Evolutionary conservation across 2,797 vertebrate genomes (phyloP).

Genomic region (Enteromius anoplus): DNA sequence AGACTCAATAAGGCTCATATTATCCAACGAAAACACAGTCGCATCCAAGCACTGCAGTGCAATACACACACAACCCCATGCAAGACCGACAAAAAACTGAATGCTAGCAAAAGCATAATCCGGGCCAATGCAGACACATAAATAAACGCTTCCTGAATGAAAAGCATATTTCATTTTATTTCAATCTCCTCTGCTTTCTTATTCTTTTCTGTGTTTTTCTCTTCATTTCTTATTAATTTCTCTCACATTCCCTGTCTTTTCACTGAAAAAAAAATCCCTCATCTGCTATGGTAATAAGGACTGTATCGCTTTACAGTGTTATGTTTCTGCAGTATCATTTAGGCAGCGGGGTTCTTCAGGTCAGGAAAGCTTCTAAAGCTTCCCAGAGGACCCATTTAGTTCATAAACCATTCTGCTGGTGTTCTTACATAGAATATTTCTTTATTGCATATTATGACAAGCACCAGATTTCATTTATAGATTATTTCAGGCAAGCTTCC

Average conservation of each 20-base stretch:
- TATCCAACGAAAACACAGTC: slow-evolving; percentile 40
- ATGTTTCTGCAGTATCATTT: slow-evolving; percentile 4
- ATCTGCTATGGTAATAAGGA: slow-evolving; percentile 41
- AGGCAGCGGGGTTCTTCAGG: neutral
- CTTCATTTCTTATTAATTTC: slow-evolving; percentile 10
- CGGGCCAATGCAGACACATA: slow-evolving; percentile 39
- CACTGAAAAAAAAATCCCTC: neutral
- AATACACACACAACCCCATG: slow-evolving; percentile 40
- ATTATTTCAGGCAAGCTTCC: slow-evolving; percentile 54
- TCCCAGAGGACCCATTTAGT: slow-evolving; percentile 4
- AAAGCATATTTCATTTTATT: slow-evolving; percentile 33
- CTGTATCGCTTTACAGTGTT: neutral
- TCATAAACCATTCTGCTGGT: slow-evolving; percentile 46
- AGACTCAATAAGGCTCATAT: slow-evolving; percentile 32
- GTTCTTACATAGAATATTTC: slow-evolving; percentile 61
- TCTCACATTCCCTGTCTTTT: neutral
- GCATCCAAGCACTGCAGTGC: slow-evolving; percentile 34
- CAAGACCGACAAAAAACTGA: slow-evolving; percentile 40
- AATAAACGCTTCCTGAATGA: slow-evolving; percentile 37
- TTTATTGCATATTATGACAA: slow-evolving; percentile 76
- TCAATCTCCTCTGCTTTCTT: neutral
- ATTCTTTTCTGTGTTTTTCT: slow-evolving; percentile 6
- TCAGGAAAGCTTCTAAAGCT: neutral
- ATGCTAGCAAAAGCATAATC: slow-evolving; percentile 34
- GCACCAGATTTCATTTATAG: slow-evolving; percentile 63